phyloP scores from a whole-genome alignment of 2,888 invertebrate genomes.

The Ceriagrion tenellum region DNA sequence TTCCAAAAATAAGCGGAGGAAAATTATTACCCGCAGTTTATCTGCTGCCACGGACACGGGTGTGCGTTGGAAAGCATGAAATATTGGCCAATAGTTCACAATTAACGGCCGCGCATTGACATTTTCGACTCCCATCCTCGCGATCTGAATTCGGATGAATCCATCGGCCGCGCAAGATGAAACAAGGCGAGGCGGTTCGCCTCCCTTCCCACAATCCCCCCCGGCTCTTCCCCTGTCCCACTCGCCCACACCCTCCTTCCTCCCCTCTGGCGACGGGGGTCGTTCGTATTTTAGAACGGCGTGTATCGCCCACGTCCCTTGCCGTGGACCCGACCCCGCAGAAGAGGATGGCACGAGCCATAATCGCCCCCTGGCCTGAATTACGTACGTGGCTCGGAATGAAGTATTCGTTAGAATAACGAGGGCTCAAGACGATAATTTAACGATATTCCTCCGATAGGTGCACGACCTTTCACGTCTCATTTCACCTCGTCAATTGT shows the following conservation, averaged over 20 bases:
- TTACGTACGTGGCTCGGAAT: too few relatives aligned
- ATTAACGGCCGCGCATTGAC: not conserved
- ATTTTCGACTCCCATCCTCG: not conserved
- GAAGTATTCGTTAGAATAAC: too few relatives aligned
- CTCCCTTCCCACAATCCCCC: not conserved
- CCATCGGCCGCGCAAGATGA: not conserved
- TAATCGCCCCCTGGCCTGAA: too few relatives aligned
- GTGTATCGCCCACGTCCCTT: too few relatives aligned
- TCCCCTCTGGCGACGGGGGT: not conserved
- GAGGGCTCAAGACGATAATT: too few relatives aligned
- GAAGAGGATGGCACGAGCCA: too few relatives aligned
- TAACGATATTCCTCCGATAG: too few relatives aligned
- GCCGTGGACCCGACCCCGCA: too few relatives aligned
- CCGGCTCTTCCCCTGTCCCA: too few relatives aligned
- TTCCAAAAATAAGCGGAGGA: not conserved
- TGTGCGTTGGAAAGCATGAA: not conserved
- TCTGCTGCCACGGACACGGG: not conserved
- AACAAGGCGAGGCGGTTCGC: not conserved
- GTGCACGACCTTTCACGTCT: too few relatives aligned
- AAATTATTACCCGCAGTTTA: not conserved
- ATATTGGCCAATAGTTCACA: not conserved
- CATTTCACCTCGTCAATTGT: too few relatives aligned
- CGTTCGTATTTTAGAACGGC: not conserved
- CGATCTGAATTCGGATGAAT: not conserved
- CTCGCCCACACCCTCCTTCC: too few relatives aligned